Conservation (phyloP, 2,113 vertebrate species). For the Alaudala cheleensis region DNA sequence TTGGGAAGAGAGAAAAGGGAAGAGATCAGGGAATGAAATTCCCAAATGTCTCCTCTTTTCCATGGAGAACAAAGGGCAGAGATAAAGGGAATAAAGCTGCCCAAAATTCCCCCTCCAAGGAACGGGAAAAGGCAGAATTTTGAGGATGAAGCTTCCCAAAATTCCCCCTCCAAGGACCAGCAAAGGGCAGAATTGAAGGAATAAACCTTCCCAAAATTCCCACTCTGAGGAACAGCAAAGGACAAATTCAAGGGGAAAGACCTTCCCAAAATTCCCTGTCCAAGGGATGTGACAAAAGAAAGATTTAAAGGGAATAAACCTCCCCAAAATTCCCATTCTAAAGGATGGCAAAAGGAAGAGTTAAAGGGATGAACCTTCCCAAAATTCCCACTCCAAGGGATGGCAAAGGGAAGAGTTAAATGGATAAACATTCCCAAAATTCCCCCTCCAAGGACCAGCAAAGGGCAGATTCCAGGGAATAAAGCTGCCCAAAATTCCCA, state of each 20-base stretch:
- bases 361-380: accelerated
- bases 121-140: too few relatives aligned
- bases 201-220: neutral
- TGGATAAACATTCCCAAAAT: too few relatives aligned
- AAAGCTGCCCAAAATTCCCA: neutral
- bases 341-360: neutral
- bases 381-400: neutral
- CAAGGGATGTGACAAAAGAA: neutral
- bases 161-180: neutral
- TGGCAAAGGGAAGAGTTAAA: too few relatives aligned
- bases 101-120: too few relatives aligned
- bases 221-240: neutral
- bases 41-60: neutral
- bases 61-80: too few relatives aligned
- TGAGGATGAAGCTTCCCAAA: too few relatives aligned
- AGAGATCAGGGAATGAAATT: accelerated
- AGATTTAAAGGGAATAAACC: neutral
- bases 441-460: neutral
- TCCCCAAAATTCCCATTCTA: neutral
- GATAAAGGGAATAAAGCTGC: too few relatives aligned
- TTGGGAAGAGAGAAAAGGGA: neutral
- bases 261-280: neutral
- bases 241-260: too few relatives aligned
- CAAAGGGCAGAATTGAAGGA: accelerated
- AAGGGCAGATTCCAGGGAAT: accelerated